phyloP scores from a whole-genome alignment of 2,113 vertebrate genomes.

The Hypanus sabinus region DNA sequence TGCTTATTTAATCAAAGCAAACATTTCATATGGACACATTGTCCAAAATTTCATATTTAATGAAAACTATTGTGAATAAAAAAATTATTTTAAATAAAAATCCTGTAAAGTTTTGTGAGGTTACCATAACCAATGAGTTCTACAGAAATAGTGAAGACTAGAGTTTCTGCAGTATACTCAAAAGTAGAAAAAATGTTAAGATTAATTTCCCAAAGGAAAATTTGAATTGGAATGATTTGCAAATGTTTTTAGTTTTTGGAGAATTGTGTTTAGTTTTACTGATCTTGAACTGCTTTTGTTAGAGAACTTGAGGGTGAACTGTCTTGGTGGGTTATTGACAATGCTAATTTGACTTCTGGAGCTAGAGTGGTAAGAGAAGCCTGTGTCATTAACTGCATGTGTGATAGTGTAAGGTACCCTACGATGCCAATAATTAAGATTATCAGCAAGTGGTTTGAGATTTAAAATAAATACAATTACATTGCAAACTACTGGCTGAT shows the following conservation, averaged over 20 bases:
- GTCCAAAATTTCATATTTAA: background rate
- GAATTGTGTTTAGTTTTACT: background rate
- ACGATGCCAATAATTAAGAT: background rate
- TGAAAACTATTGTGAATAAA: background rate
- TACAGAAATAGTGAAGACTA: background rate
- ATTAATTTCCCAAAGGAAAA: background rate
- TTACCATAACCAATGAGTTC: background rate
- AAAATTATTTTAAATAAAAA: background rate
- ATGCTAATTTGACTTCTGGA: background rate
- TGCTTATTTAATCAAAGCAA: background rate
- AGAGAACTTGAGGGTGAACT: background rate
- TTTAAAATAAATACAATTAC: background rate
- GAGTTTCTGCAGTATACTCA: background rate
- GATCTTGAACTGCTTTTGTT: background rate
- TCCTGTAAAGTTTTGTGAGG: background rate
- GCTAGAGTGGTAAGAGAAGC: background rate
- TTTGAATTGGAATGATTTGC: background rate
- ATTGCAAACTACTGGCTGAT: background rate
- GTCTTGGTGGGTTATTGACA: background rate
- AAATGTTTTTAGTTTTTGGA: background rate
- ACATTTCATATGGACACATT: background rate
- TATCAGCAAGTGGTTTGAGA: background rate
- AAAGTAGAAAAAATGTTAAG: background rate
- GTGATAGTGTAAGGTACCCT: background rate
- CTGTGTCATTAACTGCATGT: background rate